Evolutionary conservation across 2,888 invertebrate species (phyloP), one percentile per base, ranked within the genome.

Genomic region (Agrochola lota): DNA sequence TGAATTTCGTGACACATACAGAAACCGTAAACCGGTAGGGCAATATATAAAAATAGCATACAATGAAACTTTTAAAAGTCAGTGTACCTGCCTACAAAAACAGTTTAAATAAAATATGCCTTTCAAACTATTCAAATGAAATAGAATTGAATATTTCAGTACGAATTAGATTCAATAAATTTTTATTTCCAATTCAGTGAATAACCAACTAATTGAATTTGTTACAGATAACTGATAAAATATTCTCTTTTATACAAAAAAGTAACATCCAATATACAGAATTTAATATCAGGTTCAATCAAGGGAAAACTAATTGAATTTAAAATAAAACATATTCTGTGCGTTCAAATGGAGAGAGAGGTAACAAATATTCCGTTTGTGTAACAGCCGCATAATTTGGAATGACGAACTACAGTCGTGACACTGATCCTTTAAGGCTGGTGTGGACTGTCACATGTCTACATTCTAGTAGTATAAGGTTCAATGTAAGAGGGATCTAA

Each of bases 171-270:
- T 26, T 35, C n/a, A 59, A 66, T 35, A 55, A 66, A 76, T 9
- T 72, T 81, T 68, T 64, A 74, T 81, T 63, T 77, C 23, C 70
- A 73, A 63, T 71, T 60, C 63, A 73, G 26, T 71, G 77, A 71
- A 73, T 71, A 72, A 46, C 20, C n/a, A 81, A 85, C 77, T 73
- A 74, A 74, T 75, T 84, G 71, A 57, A 71, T 73, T 78, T 70
- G 70, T 78, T 70, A 75, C 71, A 76, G 62, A 49, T 55, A 63
- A 67, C 74, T 70, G 35, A 63, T 73, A 64, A 71, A 73, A 73
- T 85, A 73, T 83, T 85, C 83, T 57, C 63, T 82, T 85, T 83
- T 52, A 35, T 20, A 60, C n/a, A 71, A 85, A 80, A 74, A 78
- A n/a, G 43, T 64, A 46, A 57, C 70, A 70, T 74, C 6, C 55